phyloP scores from a whole-genome alignment of 2,797 vertebrate species.

The Falco berigora region DNA sequence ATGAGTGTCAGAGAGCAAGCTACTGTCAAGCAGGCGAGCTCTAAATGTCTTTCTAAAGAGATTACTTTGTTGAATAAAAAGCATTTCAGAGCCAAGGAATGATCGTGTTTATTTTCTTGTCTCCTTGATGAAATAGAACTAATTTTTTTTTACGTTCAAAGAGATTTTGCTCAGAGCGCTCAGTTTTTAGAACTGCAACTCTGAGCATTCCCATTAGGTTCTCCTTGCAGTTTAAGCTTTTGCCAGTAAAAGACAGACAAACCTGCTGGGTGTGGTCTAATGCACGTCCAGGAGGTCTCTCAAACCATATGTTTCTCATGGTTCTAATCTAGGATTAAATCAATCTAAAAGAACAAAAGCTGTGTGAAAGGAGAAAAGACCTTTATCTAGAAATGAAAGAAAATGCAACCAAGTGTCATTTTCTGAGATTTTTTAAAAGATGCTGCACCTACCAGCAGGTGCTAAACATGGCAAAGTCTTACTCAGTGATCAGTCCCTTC shows the following conservation, averaged over 20 bases:
- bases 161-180: neutral
- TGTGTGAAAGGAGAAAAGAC: neutral
- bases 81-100: conserved; percentile 38
- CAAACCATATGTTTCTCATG: neutral
- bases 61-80: conserved; percentile 27
- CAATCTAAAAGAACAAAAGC: neutral
- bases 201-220: neutral
- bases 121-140: conserved; percentile 26
- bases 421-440: neutral
- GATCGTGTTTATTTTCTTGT: conserved; percentile 41
- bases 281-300: neutral
- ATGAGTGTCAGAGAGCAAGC: neutral
- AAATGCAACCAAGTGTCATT: neutral
- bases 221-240: neutral
- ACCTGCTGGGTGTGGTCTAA: conserved; percentile 1
- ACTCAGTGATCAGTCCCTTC: neutral
- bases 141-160: conserved; percentile 24
- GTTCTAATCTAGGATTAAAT: neutral
- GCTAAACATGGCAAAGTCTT: neutral
- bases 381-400: neutral
- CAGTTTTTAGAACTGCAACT: neutral
- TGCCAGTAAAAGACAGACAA: conserved; percentile 5
- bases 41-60: conserved; percentile 2
- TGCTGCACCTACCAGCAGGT: neutral
- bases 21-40: neutral